Percentiles rank a stretch among this genome's conserved stretches.
Evolutionary conservation across 2,888 invertebrate species (phyloP).

Genomic region (Axea sp.): DNA sequence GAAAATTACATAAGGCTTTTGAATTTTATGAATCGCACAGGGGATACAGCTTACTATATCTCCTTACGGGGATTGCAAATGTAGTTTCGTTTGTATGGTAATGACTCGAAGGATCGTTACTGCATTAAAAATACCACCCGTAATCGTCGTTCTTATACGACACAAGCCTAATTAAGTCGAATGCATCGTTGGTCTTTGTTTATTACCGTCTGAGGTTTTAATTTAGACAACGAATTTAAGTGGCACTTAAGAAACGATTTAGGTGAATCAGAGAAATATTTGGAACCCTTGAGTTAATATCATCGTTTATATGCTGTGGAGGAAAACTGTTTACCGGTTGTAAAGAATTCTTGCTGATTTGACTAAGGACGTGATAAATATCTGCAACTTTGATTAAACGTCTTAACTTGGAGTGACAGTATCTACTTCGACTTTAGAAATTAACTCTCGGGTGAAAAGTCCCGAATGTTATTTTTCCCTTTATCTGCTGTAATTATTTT

Average conservation of each 20-base stretch:
- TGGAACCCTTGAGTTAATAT: slow-evolving; percentile 26
- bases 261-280: slow-evolving; percentile 41
- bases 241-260: slow-evolving; percentile 49
- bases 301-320: slow-evolving; percentile 44
- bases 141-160: slow-evolving; percentile 2
- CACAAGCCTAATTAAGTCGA: slow-evolving; percentile 19
- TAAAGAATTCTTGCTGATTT: slow-evolving; percentile 54
- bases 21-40: slow-evolving; percentile 40
- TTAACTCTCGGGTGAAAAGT: slow-evolving; percentile 40
- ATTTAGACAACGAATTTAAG: slow-evolving; percentile 22
- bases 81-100: slow-evolving; percentile 49
- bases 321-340: slow-evolving; percentile 36
- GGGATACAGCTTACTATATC: slow-evolving; percentile 25
- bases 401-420: slow-evolving; percentile 9
- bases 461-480: slow-evolving; percentile 7
- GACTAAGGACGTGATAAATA: slow-evolving; percentile 57
- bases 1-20: slow-evolving; percentile 44
- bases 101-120: slow-evolving; percentile 30
- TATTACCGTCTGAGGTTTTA: slow-evolving; percentile 29
- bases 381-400: slow-evolving; percentile 53
- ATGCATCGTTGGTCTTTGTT: no score
- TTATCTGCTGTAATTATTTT: background rate
- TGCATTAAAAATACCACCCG: no score
- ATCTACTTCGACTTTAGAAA: slow-evolving; percentile 33
- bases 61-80: slow-evolving; percentile 26